phyloP scores from a whole-genome alignment of 2,797 vertebrate species.

The Galago senegalensis region DNA sequence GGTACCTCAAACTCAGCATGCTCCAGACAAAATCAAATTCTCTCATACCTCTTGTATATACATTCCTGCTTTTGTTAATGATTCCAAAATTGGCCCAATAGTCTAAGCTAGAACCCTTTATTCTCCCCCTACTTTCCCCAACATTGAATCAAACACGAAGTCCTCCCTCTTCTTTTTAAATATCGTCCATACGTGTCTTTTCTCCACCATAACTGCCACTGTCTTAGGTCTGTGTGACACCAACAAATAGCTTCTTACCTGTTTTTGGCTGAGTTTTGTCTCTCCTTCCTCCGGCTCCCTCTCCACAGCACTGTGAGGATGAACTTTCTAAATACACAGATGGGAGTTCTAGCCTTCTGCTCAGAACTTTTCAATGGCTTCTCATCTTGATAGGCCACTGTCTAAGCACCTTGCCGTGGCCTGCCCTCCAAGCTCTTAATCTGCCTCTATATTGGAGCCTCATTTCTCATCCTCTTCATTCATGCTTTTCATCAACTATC shows the following conservation, averaged over 20 bases:
- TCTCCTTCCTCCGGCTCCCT: neutral
- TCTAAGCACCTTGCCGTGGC: neutral
- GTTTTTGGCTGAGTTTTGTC: neutral
- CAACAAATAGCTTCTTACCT: neutral
- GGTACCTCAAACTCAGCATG: neutral
- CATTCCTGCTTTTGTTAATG: constrained; percentile 4
- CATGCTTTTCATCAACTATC: neutral
- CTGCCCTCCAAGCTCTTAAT: neutral
- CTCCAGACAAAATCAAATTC: constrained; percentile 13
- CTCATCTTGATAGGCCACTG: neutral
- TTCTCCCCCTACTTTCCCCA: neutral
- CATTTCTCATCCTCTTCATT: constrained; percentile 6
- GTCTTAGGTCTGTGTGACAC: constrained; percentile 30
- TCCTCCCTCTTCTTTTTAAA: constrained; percentile 15
- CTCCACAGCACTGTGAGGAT: neutral
- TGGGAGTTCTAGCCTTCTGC: neutral
- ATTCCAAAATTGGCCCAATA: constrained; percentile 10
- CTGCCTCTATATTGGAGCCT: neutral
- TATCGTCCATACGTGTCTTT: neutral
- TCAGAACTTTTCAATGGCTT: neutral
- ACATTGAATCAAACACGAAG: neutral
- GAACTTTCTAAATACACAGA: neutral
- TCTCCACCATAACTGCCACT: neutral
- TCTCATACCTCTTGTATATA: neutral
- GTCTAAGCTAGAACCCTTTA: constrained; percentile 32